Evolutionary conservation across 2,888 invertebrate genomes (phyloP).

Genomic region (Brachyptera putata): DNA sequence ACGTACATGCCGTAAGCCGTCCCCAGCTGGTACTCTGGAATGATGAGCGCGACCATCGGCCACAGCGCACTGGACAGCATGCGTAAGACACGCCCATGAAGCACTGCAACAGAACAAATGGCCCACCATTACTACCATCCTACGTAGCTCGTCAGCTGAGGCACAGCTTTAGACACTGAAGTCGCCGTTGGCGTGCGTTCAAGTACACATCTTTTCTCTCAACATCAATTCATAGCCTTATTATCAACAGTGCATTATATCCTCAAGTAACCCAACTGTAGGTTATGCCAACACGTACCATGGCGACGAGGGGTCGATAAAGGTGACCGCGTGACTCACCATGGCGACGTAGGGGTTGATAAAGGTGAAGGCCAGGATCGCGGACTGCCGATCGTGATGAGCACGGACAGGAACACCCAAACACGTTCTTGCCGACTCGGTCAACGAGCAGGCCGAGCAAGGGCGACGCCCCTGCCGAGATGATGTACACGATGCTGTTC

Average conservation of each 20-base stretch:
- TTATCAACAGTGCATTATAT: too few relatives aligned
- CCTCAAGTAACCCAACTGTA: too few relatives aligned
- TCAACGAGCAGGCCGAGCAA: slow-evolving; percentile 86
- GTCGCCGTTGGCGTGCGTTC: too few relatives aligned
- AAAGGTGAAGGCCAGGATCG: slow-evolving; percentile 58
- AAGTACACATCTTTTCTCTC: too few relatives aligned
- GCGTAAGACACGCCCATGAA: slow-evolving; percentile 88
- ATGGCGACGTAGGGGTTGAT: slow-evolving; percentile 55
- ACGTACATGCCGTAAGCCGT: slow-evolving; percentile 97
- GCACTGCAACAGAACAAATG: slow-evolving; percentile 42
- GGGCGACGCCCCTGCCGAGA: slow-evolving; percentile 83
- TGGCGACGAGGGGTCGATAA: too few relatives aligned
- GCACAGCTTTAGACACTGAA: too few relatives aligned
- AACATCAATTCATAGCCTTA: too few relatives aligned
- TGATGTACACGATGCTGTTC: slow-evolving; percentile 73
- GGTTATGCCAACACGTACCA: too few relatives aligned
- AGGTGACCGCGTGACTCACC: too few relatives aligned
- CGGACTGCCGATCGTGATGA: slow-evolving; percentile 55
- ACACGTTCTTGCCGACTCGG: slow-evolving; percentile 81
- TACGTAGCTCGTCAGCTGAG: too few relatives aligned
- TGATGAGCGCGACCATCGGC: slow-evolving; percentile 90
- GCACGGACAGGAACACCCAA: slow-evolving; percentile 84
- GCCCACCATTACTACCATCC: too few relatives aligned
- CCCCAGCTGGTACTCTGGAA: slow-evolving; percentile 88
- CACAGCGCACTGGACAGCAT: slow-evolving; percentile 91